Evolutionary conservation across 2,888 invertebrate genomes (phyloP), one percentile per base, ranked within the genome.

Genomic region (Drosophila trichaetosa): DNA sequence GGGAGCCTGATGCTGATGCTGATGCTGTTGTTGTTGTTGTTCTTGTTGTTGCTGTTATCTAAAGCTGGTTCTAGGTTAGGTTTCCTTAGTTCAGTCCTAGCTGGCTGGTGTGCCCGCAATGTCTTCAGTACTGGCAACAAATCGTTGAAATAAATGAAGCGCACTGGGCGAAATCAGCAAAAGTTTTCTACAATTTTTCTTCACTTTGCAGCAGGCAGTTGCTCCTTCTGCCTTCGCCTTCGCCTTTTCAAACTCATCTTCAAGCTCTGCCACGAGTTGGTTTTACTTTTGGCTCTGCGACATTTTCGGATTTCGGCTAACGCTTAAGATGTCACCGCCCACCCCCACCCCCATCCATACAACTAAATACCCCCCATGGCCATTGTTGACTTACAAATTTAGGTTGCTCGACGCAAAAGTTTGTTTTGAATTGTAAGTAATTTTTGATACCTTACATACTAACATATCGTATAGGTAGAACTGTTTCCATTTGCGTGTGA

Each of bases 91-190:
- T 46, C 48, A 67, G 76, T 60, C 24, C 57, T 52, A 38, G 66
- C 72, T 52, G 46, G 59, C 72, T 52, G 61, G 49, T 8, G 48
- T 56, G 67, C 62, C 40, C 33, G 57, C 42, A 57, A 57, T 57
- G 67, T 64, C 72, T 79, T 62, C 71, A 83, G 78, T 66, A 58
- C 79, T 65, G 84, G 82, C 87, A 87, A 89, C 90, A 87, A 90
- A 87, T 90, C 90, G 90, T 87, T 80, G 89, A 87, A 87, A 87
- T 87, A 87, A 87, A 87, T 87, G 90, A 87, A 87, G 89, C 87
- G 87, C 87, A 87, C 89, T 87, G 90, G 90, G 90, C 90, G 82
- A 87, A 87, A 88, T 87, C 87, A 87, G 89, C 87, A 90, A 90
- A 87, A 87, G 84, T 87, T 87, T 87, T 87, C 75, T 73, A 89